phyloP scores from a whole-genome alignment of 2,797 vertebrate species.

The Glyptemys insculpta region DNA sequence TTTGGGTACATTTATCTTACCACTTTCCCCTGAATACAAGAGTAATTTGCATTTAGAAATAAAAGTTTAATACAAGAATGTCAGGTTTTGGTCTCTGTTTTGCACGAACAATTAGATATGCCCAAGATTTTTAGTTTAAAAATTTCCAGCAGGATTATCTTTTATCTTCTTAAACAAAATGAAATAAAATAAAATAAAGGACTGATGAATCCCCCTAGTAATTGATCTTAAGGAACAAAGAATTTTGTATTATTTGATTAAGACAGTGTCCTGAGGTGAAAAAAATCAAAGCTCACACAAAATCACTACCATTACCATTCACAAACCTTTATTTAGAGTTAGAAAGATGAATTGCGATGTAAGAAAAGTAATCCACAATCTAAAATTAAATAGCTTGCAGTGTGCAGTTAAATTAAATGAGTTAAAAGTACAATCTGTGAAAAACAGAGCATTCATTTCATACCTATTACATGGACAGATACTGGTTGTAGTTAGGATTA shows the following conservation, averaged over 20 bases:
- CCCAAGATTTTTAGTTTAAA: conserved; percentile 57
- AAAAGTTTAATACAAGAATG: conserved; percentile 59
- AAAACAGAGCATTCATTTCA: not conserved
- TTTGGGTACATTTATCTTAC: conserved; percentile 23
- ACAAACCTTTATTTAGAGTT: conserved; percentile 13
- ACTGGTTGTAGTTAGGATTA: not conserved
- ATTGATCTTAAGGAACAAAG: conserved; percentile 21
- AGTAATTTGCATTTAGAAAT: conserved; percentile 70
- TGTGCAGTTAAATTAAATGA: conserved; percentile 51
- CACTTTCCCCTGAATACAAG: conserved; percentile 45
- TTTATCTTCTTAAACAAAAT: conserved; percentile 53
- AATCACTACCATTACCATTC: not conserved
- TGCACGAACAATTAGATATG: conserved; percentile 54
- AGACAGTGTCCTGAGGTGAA: conserved; percentile 12
- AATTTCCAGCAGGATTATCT: conserved; percentile 57
- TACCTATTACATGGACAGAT: not conserved
- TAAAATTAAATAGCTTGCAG: conserved; percentile 36
- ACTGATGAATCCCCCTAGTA: conserved; percentile 4
- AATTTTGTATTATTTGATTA: not conserved
- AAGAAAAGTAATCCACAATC: conserved; percentile 13
- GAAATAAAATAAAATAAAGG: conserved; percentile 42
- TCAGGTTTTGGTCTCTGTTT: conserved; percentile 52
- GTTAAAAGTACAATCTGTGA: not conserved
- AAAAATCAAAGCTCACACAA: conserved; percentile 24
- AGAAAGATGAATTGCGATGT: conserved; percentile 26